A percentile compares a stretch with the other conserved stretches of the same genome.
Evolutionary conservation across 1,140 invertebrate genomes (phyloP).

Genomic region (Plutomurus gul): DNA sequence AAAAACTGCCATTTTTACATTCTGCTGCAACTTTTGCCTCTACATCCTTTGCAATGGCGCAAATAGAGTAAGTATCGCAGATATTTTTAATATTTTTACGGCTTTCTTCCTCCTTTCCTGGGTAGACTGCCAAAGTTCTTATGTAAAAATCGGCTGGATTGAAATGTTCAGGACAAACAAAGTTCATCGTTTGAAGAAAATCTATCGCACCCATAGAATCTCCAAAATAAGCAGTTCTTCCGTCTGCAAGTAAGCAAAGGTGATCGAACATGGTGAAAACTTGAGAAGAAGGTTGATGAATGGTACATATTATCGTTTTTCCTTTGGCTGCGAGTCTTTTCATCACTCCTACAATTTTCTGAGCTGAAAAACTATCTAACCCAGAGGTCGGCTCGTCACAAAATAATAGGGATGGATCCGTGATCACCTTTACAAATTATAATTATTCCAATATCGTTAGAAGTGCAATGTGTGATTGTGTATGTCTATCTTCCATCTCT

Average conservation of each 20-base stretch:
- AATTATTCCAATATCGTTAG: not conserved
- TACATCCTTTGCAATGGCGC: constrained; percentile 73
- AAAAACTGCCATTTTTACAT: not conserved
- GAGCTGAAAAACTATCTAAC: constrained; percentile 79
- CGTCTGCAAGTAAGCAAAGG: constrained; percentile 75
- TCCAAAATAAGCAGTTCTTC: constrained; percentile 57
- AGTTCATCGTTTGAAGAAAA: constrained; percentile 57
- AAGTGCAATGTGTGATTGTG: not conserved
- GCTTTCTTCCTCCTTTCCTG: constrained; percentile 62
- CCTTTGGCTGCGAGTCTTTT: constrained; percentile 67
- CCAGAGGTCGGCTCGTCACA: constrained; percentile 84
- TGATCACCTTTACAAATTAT: constrained; percentile 71
- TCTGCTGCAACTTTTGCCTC: constrained; percentile 45
- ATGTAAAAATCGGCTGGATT: constrained; percentile 75
- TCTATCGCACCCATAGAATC: constrained; percentile 9
- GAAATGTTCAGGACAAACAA: constrained; percentile 67
- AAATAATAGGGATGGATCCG: constrained; percentile 76
- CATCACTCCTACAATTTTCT: constrained; percentile 72
- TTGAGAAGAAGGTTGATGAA: constrained; percentile 85
- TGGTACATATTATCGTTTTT: constrained; percentile 79
- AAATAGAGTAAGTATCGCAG: constrained; percentile 77
- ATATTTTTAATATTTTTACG: constrained; percentile 69
- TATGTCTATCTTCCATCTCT: too few relatives aligned
- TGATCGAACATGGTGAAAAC: constrained; percentile 81
- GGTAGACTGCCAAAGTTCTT: constrained; percentile 65